Percentiles rank a stretch among this genome's conserved stretches.
These are phyloP conservation scores for Saxidomus purpurata DNA, from an alignment of 1,140 invertebrate genomes.

Conservation along the genomic window DNA sequence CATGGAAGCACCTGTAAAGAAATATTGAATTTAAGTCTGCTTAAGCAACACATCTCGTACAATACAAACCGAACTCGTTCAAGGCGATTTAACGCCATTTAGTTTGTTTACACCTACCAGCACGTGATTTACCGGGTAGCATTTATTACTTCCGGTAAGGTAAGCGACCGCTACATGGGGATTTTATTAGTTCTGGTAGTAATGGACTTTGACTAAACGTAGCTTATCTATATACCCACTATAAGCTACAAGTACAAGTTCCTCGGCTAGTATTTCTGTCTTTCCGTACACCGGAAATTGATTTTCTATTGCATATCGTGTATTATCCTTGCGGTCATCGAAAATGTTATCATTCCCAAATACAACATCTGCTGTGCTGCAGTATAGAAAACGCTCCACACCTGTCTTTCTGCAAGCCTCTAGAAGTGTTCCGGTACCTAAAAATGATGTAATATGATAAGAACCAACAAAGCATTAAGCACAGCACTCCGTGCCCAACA, in stretches of 20 bases:
- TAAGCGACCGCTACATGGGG: too few relatives aligned
- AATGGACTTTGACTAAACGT: too few relatives aligned
- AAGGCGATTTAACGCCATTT: neutral
- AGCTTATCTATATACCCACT: conserved; percentile 46
- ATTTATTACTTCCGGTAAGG: too few relatives aligned
- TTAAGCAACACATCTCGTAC: neutral
- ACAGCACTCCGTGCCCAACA: too few relatives aligned
- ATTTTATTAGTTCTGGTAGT: too few relatives aligned
- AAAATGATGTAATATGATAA: too few relatives aligned
- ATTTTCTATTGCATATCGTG: neutral
- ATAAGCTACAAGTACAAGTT: conserved; percentile 27
- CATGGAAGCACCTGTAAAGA: neutral
- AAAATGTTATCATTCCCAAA: conserved; percentile 11
- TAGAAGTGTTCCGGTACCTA: conserved; percentile 26
- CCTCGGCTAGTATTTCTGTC: conserved; percentile 53
- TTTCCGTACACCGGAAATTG: conserved; percentile 76
- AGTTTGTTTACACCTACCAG: neutral
- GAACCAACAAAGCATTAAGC: too few relatives aligned
- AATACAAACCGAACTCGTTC: neutral
- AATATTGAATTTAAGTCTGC: too few relatives aligned
- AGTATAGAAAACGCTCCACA: conserved; percentile 25
- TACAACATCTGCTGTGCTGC: conserved; percentile 23
- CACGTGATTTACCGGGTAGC: too few relatives aligned
- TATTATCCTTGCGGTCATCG: conserved; percentile 24
- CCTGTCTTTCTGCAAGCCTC: conserved; percentile 27